phyloP scores from a whole-genome alignment of 2,888 invertebrate genomes.

The Standfussiana lucernea region DNA sequence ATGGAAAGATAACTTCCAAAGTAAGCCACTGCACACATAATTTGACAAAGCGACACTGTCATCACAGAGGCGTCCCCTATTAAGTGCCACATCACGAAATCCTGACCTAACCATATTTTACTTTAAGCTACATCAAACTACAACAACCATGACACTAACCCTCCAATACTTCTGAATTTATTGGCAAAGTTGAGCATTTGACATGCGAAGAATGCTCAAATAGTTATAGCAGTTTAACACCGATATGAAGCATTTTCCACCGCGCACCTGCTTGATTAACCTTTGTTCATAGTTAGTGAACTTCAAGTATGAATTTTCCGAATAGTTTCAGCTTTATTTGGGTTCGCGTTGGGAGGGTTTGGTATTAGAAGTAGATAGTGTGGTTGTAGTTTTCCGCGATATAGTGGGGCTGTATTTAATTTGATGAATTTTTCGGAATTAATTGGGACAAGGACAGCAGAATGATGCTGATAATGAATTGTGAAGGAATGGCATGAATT shows the following conservation, averaged over 20 bases:
- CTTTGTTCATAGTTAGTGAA: constrained; percentile 46
- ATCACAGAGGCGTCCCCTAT: neutral
- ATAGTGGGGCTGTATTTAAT: neutral
- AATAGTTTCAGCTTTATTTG: constrained; percentile 44
- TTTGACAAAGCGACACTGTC: too few species aligned
- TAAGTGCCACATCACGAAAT: neutral
- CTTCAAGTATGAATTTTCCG: constrained; percentile 44
- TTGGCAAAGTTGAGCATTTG: constrained; percentile 18
- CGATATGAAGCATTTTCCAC: constrained; percentile 43
- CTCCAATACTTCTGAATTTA: constrained; percentile 36
- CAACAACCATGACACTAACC: neutral
- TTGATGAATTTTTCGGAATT: neutral
- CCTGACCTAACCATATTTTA: neutral
- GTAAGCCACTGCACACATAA: neutral
- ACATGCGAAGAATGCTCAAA: constrained; percentile 46
- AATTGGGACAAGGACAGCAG: too few species aligned
- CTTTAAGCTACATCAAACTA: neutral
- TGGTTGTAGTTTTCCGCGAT: neutral
- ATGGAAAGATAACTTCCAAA: neutral
- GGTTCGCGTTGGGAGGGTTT: neutral
- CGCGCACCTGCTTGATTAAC: constrained; percentile 55
- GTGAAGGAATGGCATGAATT: neutral
- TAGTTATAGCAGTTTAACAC: constrained; percentile 21
- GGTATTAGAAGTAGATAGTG: neutral
- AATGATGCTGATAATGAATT: neutral